Base-by-base conservation (phyloP, 2,888 invertebrate genomes). In the Aethes cnicana region DNA sequence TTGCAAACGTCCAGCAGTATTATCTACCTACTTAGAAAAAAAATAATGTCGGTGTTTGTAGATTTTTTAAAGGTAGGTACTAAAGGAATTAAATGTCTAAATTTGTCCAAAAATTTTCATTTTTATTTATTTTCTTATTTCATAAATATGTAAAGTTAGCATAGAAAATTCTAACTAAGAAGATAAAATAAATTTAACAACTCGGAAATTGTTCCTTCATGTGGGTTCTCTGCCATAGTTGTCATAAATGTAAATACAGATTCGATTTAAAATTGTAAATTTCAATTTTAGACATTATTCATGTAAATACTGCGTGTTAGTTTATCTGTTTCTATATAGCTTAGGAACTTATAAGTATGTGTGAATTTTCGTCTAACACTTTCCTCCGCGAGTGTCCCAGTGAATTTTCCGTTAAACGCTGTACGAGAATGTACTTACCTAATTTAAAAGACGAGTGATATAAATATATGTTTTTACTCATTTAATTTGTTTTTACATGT, bases 381-480 rank as follows among this genome's bases (percentile, higher is more conserved):
- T 71, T 64, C 66, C 61, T 63, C 64, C 57, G 64, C 66, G 72
- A 77, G 69, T 77, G 74, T 83, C 71, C 62, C 67, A 68, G 61
- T 64, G 69, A 63, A 63, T 33, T 52, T 42, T 52, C 56, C 52
- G 52, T 61, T 57, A 54, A 59, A 62, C 58, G 53, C 53, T 55
- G 61, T 63, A 64, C 59, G 64, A 62, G 68, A 66, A 57, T 76
- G 84, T 84, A 82, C 43, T 78, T 72, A 69, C 43, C 79, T 72
- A 69, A 71, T 66, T 72, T 75, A 72, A 77, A 77, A 69, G 74
- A 71, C 79, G 82, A 84, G 84, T 83, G 86, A 88, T 87, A 86
- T 84, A 77, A 82, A 87, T 87, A 88, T 87, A 88, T 88, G 88
- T 88, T 88, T 88, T 81, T 88, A 88, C 87, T 87, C 85, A 87